Percentiles rank a stretch among this genome's conserved stretches.
Evolutionary conservation across 1,140 invertebrate species (phyloP).

Genomic region (Araneus ventricosus): DNA sequence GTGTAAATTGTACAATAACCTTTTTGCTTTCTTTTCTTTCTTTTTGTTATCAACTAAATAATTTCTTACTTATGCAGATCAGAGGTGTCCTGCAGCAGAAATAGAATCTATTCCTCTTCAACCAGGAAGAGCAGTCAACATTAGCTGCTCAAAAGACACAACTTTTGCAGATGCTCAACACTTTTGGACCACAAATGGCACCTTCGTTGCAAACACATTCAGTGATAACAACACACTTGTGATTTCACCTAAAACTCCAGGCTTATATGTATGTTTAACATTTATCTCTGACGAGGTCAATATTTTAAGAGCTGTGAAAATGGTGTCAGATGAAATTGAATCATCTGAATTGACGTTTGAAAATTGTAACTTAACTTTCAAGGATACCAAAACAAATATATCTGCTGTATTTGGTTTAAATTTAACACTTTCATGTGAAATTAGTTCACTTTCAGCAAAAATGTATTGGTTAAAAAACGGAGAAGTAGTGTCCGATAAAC

Average conservation of each 20-base stretch:
- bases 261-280: slow-evolving; percentile 55
- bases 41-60: no score
- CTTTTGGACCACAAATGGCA: slow-evolving; percentile 58
- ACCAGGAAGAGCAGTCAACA: slow-evolving; percentile 32
- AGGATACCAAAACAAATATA: slow-evolving; percentile 26
- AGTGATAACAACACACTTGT: not conserved
- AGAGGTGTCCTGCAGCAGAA: slow-evolving; percentile 6
- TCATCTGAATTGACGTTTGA: not conserved
- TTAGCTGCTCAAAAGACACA: slow-evolving; percentile 24
- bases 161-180: not conserved
- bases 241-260: slow-evolving; percentile 31
- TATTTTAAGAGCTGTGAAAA: slow-evolving; percentile 59
- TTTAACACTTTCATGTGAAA: slow-evolving; percentile 54
- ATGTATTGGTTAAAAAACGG: slow-evolving; percentile 65
- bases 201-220: not conserved
- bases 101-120: slow-evolving; percentile 21
- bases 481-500: not conserved
- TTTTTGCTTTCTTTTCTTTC: no score
- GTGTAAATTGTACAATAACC: no score
- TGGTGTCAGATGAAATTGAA: not conserved
- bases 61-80: slow-evolving; percentile 8
- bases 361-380: slow-evolving; percentile 50
- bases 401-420: not conserved
- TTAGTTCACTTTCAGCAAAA: not conserved
- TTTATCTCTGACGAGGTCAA: not conserved